Percentiles rank a stretch among this genome's conserved stretches.
Conservation (phyloP, 1,140 invertebrate species). For the Diorhabda sublineata region DNA sequence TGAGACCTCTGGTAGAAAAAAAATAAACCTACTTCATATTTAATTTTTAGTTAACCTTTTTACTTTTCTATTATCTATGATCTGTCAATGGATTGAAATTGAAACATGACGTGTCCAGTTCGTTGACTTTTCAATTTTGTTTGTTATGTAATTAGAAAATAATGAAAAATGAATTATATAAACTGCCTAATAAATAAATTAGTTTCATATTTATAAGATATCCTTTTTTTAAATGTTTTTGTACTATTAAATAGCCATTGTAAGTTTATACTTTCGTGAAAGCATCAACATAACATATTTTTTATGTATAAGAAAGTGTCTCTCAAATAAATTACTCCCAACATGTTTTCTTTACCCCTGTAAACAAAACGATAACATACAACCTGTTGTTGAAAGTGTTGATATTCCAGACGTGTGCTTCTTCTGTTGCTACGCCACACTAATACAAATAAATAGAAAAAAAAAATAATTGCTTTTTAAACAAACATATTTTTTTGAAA, state of each 20-base stretch:
- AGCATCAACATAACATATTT: too few species aligned
- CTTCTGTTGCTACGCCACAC: background rate
- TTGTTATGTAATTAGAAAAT: too few species aligned
- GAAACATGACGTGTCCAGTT: too few species aligned
- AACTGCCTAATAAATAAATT: background rate
- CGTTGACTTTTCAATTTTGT: too few species aligned
- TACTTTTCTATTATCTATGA: too few species aligned
- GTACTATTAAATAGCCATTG: conserved; percentile 7
- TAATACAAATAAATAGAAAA: background rate
- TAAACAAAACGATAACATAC: conserved; percentile 1
- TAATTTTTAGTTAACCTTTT: too few species aligned
- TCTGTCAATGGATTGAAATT: too few species aligned
- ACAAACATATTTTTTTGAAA: background rate
- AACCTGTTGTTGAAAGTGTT: background rate
- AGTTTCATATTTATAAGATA: background rate
- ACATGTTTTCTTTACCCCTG: conserved; percentile 9
- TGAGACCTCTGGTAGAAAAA: too few species aligned
- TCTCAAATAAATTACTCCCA: background rate
- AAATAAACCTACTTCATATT: too few species aligned
- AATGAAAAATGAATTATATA: too few species aligned
- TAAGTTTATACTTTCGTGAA: background rate
- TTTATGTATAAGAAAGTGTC: too few species aligned
- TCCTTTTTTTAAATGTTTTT: background rate
- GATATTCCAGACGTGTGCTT: background rate
- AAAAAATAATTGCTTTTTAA: background rate